Conservation (phyloP, 2,797 vertebrate genomes). For the Sebastes trivittatus region DNA sequence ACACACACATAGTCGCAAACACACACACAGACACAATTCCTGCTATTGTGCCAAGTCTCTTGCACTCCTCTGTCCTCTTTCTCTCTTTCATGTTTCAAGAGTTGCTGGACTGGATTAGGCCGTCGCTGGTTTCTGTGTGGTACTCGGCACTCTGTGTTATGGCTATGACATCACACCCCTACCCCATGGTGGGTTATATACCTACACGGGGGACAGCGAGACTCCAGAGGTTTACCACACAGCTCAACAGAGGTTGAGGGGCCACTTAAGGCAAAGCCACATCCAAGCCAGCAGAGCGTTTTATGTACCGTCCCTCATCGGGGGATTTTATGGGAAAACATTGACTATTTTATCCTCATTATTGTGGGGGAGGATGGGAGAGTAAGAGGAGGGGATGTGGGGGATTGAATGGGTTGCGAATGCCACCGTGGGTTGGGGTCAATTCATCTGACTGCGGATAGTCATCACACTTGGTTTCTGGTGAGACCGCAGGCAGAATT, state of each 20-base stretch:
- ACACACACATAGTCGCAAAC: neutral
- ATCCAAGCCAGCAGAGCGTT: conserved; percentile 70
- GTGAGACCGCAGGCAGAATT: conserved; percentile 66
- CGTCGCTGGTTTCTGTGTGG: conserved; percentile 60
- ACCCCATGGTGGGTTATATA: conserved; percentile 78
- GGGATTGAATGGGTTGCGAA: conserved; percentile 50
- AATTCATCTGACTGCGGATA: conserved; percentile 58
- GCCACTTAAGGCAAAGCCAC: conserved; percentile 78
- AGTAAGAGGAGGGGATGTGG: conserved; percentile 28
- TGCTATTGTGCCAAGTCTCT: conserved; percentile 59
- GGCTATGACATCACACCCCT: conserved; percentile 73
- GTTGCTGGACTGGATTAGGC: conserved; percentile 74
- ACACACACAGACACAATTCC: conserved; percentile 43
- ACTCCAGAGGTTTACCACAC: conserved; percentile 79
- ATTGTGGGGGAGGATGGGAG: conserved; percentile 59
- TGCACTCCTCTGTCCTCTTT: conserved; percentile 55
- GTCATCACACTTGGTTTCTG: conserved; percentile 70
- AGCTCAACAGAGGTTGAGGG: conserved; percentile 72
- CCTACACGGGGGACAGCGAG: conserved; percentile 76
- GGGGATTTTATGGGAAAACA: conserved; percentile 77
- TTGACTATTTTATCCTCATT: conserved; percentile 67
- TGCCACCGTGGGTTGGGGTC: conserved; percentile 59
- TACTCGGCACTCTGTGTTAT: conserved; percentile 58
- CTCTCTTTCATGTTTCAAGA: conserved; percentile 73
- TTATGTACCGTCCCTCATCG: conserved; percentile 66